Evolutionary conservation across 2,888 invertebrate genomes (phyloP), one percentile per base, ranked within the genome.

Genomic region (Frankliniella intonsa): DNA sequence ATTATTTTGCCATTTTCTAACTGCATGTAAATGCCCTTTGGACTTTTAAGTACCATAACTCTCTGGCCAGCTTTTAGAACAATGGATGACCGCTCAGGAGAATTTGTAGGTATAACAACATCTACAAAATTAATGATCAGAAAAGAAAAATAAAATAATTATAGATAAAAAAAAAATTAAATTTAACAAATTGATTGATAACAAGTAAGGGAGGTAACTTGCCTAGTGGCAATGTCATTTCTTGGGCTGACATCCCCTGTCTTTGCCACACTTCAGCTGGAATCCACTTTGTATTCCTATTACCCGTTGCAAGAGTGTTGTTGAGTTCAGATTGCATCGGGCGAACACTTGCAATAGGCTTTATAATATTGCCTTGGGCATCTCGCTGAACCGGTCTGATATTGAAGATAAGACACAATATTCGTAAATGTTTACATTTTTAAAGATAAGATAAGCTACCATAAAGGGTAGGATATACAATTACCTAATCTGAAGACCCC

Each of bases 11-110:
- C 97, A 85, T 96, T 96, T 86, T 96, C 96, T 80, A 97, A 89
- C 86, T 97, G 95, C 93, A 98, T 95, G 88, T 98, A 98, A 84
- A 98, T 97, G 80, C 98, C 98, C 88, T 97, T 97, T 0, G 96
- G 95, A 11, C 97, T 97, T 88, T 97, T 97, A 69, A 98, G 90
- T 8, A 98, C 96, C 91, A 97, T 94, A 0, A 98, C 97, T 85
- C 96, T 93, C 87, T 98, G 97, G 0, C 98, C 98, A 0, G 97
- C 96, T 87, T 97, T 96, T 81, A 98, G 90, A 22, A 95, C 95
- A 83, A 97, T 97, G 85, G 95, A 95, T 11, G 95, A 94, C 87
- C 95, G 94, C 85, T 96, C 96, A 0, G 95, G 94, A 19, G 96
- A 94, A 87, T 96, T 96, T 0, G 96, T 97, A 7, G 96, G 96